Evolutionary conservation across 2,888 invertebrate species (phyloP).

Genomic region (Catocala fraxini): DNA sequence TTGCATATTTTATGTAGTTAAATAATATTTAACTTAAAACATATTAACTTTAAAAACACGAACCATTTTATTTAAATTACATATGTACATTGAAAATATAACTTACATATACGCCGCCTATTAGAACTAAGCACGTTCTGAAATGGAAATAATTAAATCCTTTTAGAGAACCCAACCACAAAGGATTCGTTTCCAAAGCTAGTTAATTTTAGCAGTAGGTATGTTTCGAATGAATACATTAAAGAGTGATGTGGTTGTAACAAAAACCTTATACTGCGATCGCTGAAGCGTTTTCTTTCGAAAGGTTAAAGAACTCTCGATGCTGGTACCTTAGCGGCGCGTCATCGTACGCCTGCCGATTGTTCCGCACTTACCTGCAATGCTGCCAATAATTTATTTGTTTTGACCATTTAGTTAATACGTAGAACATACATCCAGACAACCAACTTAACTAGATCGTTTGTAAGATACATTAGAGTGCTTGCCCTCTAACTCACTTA

Average conservation of each 20-base stretch:
- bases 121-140: not conserved
- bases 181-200: not conserved
- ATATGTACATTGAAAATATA: constrained; percentile 1
- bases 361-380: no score
- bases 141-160: constrained; percentile 1
- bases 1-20: no score
- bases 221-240: no score
- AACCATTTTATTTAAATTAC: constrained; percentile 20
- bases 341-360: no score
- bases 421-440: no score
- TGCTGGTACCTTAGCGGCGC: not conserved
- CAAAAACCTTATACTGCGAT: constrained; percentile 41
- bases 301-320: constrained; percentile 65
- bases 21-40: not conserved
- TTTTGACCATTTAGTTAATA: no score
- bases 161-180: not conserved
- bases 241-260: constrained; percentile 4
- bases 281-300: constrained; percentile 55
- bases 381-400: no score
- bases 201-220: not conserved
- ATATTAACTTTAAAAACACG: not conserved
- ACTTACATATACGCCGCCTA: constrained; percentile 3
- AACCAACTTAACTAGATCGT: no score
- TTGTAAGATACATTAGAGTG: no score
- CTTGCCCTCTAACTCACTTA: no score